phyloP scores from a whole-genome alignment of 2,113 vertebrate species.

The Athene cunicularia region DNA sequence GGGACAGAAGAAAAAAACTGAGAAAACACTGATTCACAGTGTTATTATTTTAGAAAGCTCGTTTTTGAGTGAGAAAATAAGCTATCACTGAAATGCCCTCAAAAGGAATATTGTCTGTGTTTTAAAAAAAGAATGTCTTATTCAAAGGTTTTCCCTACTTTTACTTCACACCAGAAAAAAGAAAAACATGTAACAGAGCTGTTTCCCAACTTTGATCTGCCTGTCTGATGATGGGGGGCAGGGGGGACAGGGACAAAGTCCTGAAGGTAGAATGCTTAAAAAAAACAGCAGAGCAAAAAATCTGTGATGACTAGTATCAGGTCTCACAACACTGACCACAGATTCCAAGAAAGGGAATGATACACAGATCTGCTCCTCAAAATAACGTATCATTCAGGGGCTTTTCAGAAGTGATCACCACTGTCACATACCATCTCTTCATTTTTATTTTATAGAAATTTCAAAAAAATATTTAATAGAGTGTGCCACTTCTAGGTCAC shows the following conservation, averaged over 20 bases:
- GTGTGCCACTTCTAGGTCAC: background rate
- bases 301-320: background rate
- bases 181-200: background rate
- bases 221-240: background rate
- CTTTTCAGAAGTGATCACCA: background rate
- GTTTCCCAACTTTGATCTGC: background rate
- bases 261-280: background rate
- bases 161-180: background rate
- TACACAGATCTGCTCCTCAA: background rate
- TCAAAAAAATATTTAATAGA: background rate
- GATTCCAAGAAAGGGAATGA: background rate
- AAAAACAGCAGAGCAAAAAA: background rate
- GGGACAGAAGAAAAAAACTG: background rate
- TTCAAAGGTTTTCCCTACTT: background rate
- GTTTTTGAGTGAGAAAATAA: background rate
- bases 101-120: background rate
- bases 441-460: background rate
- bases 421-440: background rate
- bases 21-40: background rate
- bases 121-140: background rate
- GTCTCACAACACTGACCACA: background rate
- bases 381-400: background rate
- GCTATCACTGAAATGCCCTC: background rate
- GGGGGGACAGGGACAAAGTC: background rate
- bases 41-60: background rate